These are phyloP conservation scores for Petrocephalus schoutedeni DNA, from an alignment of 2,797 vertebrate species.

Conservation along the genomic window DNA sequence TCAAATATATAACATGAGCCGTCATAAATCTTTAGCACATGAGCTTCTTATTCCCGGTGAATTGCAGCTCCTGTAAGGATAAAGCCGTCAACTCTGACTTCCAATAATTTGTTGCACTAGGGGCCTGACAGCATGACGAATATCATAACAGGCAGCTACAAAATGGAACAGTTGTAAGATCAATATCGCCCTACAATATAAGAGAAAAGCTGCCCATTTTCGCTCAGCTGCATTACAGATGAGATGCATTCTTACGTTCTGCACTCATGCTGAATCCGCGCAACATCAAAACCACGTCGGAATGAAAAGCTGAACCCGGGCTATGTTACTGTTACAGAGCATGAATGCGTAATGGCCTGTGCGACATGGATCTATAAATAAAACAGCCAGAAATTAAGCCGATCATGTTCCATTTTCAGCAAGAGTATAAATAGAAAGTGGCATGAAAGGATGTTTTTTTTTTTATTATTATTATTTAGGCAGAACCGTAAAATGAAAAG, in stretches of 20 bases:
- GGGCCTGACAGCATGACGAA: conserved; percentile 98
- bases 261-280: conserved; percentile 85
- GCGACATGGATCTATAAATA: conserved; percentile 38
- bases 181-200: conserved; percentile 99
- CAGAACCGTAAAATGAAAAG: background rate
- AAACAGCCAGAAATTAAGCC: background rate
- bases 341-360: conserved; percentile 37
- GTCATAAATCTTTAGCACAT: conserved; percentile 70
- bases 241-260: conserved; percentile 95
- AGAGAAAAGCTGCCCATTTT: conserved; percentile 88
- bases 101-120: conserved; percentile 95
- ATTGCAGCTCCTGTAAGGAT: conserved; percentile 92
- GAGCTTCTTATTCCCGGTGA: conserved; percentile 60
- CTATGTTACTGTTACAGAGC: conserved; percentile 69
- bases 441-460: background rate
- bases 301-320: conserved; percentile 75
- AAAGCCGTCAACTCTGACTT: conserved; percentile 92
- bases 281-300: conserved; percentile 89
- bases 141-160: conserved; percentile 99
- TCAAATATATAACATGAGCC: conserved; percentile 63
- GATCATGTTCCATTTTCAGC: background rate
- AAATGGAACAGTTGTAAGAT: conserved; percentile 99
- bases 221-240: conserved; percentile 99
- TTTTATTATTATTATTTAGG: background rate
- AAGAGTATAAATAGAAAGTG: background rate